Evolutionary conservation across 2,797 vertebrate species (phyloP).

Genomic region (Rhabdophis nuchalis): DNA sequence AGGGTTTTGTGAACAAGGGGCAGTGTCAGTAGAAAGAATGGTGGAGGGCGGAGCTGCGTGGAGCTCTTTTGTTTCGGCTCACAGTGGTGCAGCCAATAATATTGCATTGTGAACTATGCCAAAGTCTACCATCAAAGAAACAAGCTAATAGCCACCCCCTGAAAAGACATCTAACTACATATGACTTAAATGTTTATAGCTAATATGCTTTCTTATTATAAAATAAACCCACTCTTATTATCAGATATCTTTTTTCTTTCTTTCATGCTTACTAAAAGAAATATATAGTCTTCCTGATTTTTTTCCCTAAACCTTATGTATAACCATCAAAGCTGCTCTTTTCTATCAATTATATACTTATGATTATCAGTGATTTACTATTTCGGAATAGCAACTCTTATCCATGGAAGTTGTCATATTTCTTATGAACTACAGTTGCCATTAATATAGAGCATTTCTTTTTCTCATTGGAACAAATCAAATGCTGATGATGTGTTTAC

Average conservation of each 20-base stretch:
- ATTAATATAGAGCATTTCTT: background rate
- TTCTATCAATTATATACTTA: constrained; percentile 31
- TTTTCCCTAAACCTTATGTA: background rate
- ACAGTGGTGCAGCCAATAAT: constrained; percentile 58
- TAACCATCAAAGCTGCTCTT: constrained; percentile 14
- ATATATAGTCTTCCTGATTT: constrained; percentile 11
- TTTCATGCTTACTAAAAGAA: constrained; percentile 18
- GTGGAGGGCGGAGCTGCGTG: constrained; percentile 56
- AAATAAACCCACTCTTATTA: constrained; percentile 47
- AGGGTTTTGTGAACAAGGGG: constrained; percentile 64
- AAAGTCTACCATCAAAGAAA: constrained; percentile 61
- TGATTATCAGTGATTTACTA: background rate
- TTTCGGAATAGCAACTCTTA: background rate
- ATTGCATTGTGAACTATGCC: constrained; percentile 55
- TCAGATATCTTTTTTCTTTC: background rate
- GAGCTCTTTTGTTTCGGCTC: constrained; percentile 61
- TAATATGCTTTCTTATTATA: constrained; percentile 54
- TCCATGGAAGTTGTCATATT: background rate
- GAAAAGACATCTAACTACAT: constrained; percentile 50
- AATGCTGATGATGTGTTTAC: background rate
- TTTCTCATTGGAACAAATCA: background rate
- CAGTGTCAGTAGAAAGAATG: constrained; percentile 56
- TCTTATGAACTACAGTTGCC: background rate
- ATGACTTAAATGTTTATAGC: constrained; percentile 69
- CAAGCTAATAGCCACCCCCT: constrained; percentile 57